phyloP scores from a whole-genome alignment of 1,140 invertebrate genomes.

The Calycopis cecrops region DNA sequence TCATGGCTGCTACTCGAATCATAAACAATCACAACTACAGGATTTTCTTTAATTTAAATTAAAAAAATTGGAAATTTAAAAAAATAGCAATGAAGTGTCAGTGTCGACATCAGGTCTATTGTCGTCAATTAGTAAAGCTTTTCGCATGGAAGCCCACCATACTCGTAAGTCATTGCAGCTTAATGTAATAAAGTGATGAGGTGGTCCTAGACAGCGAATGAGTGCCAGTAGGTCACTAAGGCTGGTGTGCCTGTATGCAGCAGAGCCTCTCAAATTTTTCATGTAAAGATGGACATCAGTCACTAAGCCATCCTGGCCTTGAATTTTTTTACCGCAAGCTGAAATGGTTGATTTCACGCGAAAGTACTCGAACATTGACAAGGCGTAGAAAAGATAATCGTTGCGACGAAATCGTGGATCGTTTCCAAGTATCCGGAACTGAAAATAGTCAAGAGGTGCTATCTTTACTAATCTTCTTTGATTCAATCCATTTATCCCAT shows the following conservation, averaged over 20 bases:
- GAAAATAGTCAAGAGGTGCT: conserved; percentile 56
- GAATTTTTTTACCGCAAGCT: conserved; percentile 37
- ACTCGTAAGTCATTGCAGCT: conserved; percentile 52
- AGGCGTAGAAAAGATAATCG: conserved; percentile 60
- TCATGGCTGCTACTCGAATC: conserved; percentile 46
- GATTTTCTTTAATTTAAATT: too few relatives aligned
- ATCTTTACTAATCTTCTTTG: conserved; percentile 43
- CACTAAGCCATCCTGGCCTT: conserved; percentile 37
- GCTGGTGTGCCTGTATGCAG: conserved; percentile 39
- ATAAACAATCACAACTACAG: conserved; percentile 46
- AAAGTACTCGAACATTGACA: conserved; percentile 52
- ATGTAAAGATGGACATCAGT: conserved; percentile 41
- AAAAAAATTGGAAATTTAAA: too few relatives aligned
- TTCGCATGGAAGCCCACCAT: conserved; percentile 41
- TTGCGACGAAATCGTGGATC: conserved; percentile 50
- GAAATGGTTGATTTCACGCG: conserved; percentile 38
- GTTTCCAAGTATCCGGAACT: conserved; percentile 44
- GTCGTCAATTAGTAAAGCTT: conserved; percentile 42
- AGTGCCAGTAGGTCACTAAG: conserved; percentile 32
- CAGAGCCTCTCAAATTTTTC: conserved; percentile 38
- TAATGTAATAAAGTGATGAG: conserved; percentile 48
- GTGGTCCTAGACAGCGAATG: conserved; percentile 33
- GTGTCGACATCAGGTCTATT: conserved; percentile 37
- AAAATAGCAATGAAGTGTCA: conserved; percentile 38
- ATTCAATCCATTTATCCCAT: conserved; percentile 51